Evolutionary conservation across 2,797 vertebrate genomes (phyloP).

Genomic region (Intellagama lesueurii): DNA sequence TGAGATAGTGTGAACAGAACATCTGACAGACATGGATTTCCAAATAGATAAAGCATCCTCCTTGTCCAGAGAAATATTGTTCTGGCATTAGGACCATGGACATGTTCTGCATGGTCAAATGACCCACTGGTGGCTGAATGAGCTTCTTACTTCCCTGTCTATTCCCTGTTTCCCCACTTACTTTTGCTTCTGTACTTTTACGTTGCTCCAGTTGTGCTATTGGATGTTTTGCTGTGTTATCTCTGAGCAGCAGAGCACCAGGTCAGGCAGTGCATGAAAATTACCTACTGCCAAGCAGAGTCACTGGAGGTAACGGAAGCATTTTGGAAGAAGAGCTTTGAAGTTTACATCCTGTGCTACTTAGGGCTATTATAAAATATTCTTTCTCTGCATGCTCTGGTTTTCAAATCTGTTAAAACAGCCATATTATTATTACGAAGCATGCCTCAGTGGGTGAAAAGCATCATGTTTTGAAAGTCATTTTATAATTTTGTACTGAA

Average conservation of each 20-base stretch:
- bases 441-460: not conserved
- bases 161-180: not conserved
- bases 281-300: not conserved
- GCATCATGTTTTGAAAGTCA: conserved; percentile 57
- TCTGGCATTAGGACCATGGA: not conserved
- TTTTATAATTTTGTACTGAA: conserved; percentile 61
- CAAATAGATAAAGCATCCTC: not conserved
- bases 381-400: not conserved
- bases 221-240: not conserved
- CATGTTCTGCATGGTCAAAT: not conserved
- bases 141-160: not conserved
- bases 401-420: conserved; percentile 15
- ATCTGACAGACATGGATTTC: no score
- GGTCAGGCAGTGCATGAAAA: conserved; percentile 5
- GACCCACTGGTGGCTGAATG: not conserved
- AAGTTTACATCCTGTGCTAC: not conserved
- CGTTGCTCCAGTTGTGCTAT: not conserved
- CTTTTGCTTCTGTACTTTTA: not conserved
- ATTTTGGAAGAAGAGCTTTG: conserved; percentile 12
- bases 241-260: not conserved
- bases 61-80: not conserved
- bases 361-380: conserved; percentile 1
- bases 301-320: not conserved
- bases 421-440: conserved; percentile 21
- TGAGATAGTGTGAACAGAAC: not conserved